These are phyloP conservation scores for Siniperca knerii DNA, from an alignment of 2,113 vertebrate genomes.

Conservation along the genomic window DNA sequence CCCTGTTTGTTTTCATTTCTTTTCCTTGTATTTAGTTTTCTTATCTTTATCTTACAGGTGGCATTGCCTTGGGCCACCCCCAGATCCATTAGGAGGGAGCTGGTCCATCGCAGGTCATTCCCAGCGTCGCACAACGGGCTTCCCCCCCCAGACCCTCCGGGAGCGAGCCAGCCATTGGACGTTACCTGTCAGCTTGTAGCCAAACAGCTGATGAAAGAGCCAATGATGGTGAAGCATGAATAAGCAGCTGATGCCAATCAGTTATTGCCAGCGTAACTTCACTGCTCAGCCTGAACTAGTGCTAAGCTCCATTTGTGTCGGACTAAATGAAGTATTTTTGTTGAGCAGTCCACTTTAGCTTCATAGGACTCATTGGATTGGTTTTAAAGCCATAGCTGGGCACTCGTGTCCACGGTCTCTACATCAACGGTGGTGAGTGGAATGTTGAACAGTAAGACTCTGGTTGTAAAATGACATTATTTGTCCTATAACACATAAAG, in stretches of 20 bases:
- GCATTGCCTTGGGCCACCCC: not conserved
- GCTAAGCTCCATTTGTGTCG: not conserved
- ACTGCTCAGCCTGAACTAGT: not conserved
- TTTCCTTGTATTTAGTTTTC: not conserved
- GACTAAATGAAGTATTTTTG: no score
- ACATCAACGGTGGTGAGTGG: no score
- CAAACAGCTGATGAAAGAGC: conserved; percentile 11
- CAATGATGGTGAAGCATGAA: not conserved
- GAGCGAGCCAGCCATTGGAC: not conserved
- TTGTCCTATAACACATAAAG: no score
- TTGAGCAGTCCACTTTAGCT: no score
- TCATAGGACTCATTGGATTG: no score
- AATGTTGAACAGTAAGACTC: no score
- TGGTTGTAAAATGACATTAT: no score
- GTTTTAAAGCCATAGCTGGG: no score
- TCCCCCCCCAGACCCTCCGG: not conserved
- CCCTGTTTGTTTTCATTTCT: not conserved
- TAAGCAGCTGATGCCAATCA: not conserved
- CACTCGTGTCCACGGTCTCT: no score
- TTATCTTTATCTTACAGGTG: not conserved
- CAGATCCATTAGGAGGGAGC: not conserved
- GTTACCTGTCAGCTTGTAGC: not conserved
- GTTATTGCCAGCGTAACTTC: not conserved
- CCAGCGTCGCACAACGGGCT: not conserved
- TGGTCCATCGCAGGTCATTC: not conserved